Evolutionary conservation across 2,113 vertebrate genomes (phyloP).

Genomic region (Hiodon tergisus): DNA sequence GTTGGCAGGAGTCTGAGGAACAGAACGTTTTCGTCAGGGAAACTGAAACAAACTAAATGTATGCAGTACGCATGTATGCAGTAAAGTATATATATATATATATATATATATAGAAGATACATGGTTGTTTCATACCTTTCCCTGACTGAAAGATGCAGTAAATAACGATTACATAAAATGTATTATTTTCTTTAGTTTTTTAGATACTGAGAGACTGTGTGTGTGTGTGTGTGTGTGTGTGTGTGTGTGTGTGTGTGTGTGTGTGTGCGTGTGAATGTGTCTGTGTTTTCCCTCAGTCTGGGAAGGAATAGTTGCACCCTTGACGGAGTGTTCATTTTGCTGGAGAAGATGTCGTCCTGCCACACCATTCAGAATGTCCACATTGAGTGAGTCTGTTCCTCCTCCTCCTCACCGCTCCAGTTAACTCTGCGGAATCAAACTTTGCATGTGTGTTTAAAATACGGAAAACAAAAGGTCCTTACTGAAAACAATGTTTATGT

Average conservation of each 20-base stretch:
- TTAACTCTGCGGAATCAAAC: not conserved
- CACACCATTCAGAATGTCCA: conserved; percentile 52
- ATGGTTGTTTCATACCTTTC: too few species aligned
- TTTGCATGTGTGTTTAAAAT: not conserved
- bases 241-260: not conserved
- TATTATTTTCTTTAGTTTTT: too few species aligned
- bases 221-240: not conserved
- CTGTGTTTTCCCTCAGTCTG: conserved; percentile 56
- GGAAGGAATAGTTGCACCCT: conserved; percentile 63
- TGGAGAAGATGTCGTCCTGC: conserved; percentile 50
- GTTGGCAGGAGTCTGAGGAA: not conserved
- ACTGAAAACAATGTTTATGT: not conserved
- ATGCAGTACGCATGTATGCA: too few species aligned
- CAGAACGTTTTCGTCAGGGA: too few species aligned
- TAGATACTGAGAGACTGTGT: not conserved
- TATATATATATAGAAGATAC: too few species aligned
- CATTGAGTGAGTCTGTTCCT: conserved; percentile 60
- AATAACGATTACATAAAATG: too few species aligned
- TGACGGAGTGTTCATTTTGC: conserved; percentile 52
- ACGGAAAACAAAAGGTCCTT: not conserved
- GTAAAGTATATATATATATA: too few species aligned
- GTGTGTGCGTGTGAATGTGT: not conserved
- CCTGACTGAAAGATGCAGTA: too few species aligned
- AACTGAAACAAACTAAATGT: too few species aligned
- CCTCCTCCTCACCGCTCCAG: not conserved